Evolutionary conservation across 2,888 invertebrate genomes (phyloP), one percentile per base, ranked within the genome.

Genomic region (Patella caerulea): DNA sequence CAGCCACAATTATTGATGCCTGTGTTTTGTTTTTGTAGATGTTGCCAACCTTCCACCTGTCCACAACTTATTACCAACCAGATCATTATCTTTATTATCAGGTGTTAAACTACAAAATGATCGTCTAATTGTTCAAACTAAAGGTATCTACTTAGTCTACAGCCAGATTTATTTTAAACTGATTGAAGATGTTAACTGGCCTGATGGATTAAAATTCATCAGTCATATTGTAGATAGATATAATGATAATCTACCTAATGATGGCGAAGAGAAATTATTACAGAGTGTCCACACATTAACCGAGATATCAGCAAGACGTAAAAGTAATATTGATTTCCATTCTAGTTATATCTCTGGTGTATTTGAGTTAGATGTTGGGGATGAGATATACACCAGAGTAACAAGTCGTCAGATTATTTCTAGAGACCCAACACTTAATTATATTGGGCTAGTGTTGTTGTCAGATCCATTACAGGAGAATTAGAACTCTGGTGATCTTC

Each of bases 261-360:
- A 59, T 59, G 17, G 59, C 7, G n/a, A n/a, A 17, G 59, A 59
- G 59, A 17, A 9, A 59, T n/a, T 59, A 7, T n/a, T 59, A 59
- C 15, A 59, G 17, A 59, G 59, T 59, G n/a, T n/a, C 15, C 59
- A 59, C n/a, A 59, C 59, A 7, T n/a, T 59, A 7, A 4, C 59
- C 5, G 7, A 59, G n/a, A n/a, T 5, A 17, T 15, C 59, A 5
- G 0, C n/a, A n/a, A 7, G 1, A n/a, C n/a, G 65, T n/a, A n/a
- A 12, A n/a, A 19, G 2, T 12, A 65, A 19, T 9, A 11, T 19
- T 65, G 65, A 65, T 65, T 65, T 65, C 0, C 65, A 65, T 4
- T 19, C 65, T 19, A 65, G 65, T 65, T 65, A 65, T 65, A 65
- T 65, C 9, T 65, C 65, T 65, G 65, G 65, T 65, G 65, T 65